Evolutionary conservation across 2,113 vertebrate species (phyloP), one percentile per base, ranked within the genome.

Genomic region (Takifugu bimaculatus): DNA sequence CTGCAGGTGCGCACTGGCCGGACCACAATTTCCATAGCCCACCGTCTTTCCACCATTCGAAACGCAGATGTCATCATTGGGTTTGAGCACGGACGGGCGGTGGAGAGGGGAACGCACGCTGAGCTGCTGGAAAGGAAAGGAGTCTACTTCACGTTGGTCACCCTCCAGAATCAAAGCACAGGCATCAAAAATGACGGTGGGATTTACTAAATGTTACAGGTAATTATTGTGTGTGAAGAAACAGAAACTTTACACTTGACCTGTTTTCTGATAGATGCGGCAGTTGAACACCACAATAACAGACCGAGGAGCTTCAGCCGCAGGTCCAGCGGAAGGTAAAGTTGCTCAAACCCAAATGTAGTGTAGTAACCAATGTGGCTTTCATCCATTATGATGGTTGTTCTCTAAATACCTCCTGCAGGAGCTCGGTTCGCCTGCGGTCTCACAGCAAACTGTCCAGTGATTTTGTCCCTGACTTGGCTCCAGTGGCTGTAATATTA

Each of bases 81-180:
- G 29, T 92, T 93, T 81, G 89, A 92, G 57, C 86, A 82, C 1
- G 92, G 92, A 13, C 61, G 53, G 39, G 90, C 87, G 13, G 88
- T 93, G 67, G 92, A 93, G 77, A 88, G 51, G 43, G 92, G 92
- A 26, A 81, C 85, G 2, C 92, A 93, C 67, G 76, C 47, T 27
- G 81, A 91, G 52, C 86, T 93, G 0, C 44, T 93, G 6, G 78
- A 87, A 15, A 89, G 56, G 55, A 60, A 90, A 76, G 92, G 92
- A 0, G 88, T 93, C 57, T 93, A 90, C 69, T 93, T 91, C 66
- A 92, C 90, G 12, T 67, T 93, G 45, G 89, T 91, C 67, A 92
- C 90, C 9, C 84, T 93, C 47, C 92, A 93, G 75, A 88, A 86
- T 60, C 82, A 89, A 68, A 73, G 70, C 27, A 20, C 70, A 32